A percentile compares a stretch with the other conserved stretches of the same genome.
These are phyloP conservation scores for Himalopsyche kuldschensis DNA, from an alignment of 2,888 invertebrate species.

Conservation along the genomic window DNA sequence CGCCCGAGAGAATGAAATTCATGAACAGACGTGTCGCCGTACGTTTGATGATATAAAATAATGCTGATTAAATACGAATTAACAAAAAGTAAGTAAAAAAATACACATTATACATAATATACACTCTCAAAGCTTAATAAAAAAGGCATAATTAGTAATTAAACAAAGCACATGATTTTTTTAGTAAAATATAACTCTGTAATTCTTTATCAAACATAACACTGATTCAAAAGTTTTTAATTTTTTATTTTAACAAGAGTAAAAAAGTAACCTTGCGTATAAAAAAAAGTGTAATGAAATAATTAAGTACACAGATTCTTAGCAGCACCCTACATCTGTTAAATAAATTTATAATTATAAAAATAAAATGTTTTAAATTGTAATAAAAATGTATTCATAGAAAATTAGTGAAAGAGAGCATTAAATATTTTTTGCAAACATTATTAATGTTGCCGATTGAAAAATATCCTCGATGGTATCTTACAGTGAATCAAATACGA, in stretches of 20 bases:
- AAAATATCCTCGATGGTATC: neutral
- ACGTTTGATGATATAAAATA: neutral
- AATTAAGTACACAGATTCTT: neutral
- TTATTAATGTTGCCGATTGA: neutral
- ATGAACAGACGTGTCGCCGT: neutral
- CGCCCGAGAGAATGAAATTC: neutral
- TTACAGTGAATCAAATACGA: no score
- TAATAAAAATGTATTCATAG: neutral
- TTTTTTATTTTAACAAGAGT: neutral
- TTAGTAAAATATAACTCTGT: conserved; percentile 12
- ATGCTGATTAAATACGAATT: neutral
- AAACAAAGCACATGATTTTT: conserved; percentile 5
- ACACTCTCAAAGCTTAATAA: conserved; percentile 11
- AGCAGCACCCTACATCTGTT: neutral
- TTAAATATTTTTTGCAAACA: neutral
- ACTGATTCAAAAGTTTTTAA: conserved; percentile 1
- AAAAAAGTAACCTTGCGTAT: neutral
- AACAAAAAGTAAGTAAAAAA: neutral
- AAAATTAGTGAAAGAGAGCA: neutral
- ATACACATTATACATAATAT: conserved; percentile 8
- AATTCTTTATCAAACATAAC: conserved; percentile 7
- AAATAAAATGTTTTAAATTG: neutral
- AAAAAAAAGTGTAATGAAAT: neutral
- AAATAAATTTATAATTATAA: neutral
- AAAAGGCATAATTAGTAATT: conserved; percentile 3